Percentiles rank a stretch among this genome's conserved stretches.
These are phyloP conservation scores for silkworm (Bombyx mori) DNA, from an alignment of 1,140 invertebrate species.

Conservation along the genomic window ASM3026992v2 NC_085134.1:1625501-1626000, in stretches of 20 bases:
- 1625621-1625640: slow-evolving; percentile 9
- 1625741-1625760: slow-evolving; percentile 52
- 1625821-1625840: too few species aligned
- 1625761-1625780: slow-evolving; percentile 58
- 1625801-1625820: slow-evolving; percentile 39
- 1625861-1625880: too few species aligned
- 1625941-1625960: too few species aligned
- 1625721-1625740: slow-evolving; percentile 50
- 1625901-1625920: too few species aligned
- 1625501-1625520: too few species aligned
- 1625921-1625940: too few species aligned
- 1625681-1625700: slow-evolving; percentile 48
- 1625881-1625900: too few species aligned
- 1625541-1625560: background rate
- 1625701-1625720: slow-evolving; percentile 59
- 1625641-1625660: slow-evolving; percentile 11
- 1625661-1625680: slow-evolving; percentile 43
- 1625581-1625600: too few species aligned
- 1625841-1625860: too few species aligned
- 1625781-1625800: slow-evolving; percentile 62
- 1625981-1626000: too few species aligned
- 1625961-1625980: too few species aligned
- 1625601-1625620: slow-evolving; percentile 15
- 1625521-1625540: too few species aligned
- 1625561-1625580: background rate